These are phyloP conservation scores for Microdon myrmicae DNA, from an alignment of 2,888 invertebrate species.

Conservation along the genomic window DNA sequence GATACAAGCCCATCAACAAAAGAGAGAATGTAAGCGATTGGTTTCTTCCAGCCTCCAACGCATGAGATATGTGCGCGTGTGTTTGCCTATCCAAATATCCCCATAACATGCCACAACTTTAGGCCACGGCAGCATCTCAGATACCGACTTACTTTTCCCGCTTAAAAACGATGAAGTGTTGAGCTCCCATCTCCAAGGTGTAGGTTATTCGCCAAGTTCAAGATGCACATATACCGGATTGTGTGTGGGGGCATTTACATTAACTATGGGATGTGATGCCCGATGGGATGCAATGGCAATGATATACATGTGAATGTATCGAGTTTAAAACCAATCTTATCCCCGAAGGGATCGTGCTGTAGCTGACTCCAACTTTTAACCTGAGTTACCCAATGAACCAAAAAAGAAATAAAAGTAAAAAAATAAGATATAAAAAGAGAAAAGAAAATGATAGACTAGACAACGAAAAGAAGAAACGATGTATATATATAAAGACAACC, in stretches of 20 bases:
- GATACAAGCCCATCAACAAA: slow-evolving; percentile 24
- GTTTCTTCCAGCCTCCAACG: slow-evolving; percentile 38
- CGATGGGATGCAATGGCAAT: slow-evolving; percentile 32
- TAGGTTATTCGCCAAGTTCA: slow-evolving; percentile 51
- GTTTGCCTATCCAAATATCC: slow-evolving; percentile 40
- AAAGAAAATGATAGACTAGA: slow-evolving; percentile 25
- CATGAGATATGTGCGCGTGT: slow-evolving; percentile 30
- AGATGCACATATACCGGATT: slow-evolving; percentile 46
- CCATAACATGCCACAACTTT: slow-evolving; percentile 35
- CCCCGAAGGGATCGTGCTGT: slow-evolving; percentile 33
- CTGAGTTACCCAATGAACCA: slow-evolving; percentile 44
- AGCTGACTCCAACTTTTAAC: slow-evolving; percentile 27
- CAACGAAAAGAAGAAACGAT: slow-evolving; percentile 30
- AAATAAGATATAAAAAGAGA: no score
- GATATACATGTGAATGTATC: slow-evolving; percentile 32
- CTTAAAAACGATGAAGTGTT: slow-evolving; percentile 47
- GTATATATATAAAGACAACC: no score
- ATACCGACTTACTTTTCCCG: slow-evolving; percentile 35
- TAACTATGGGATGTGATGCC: slow-evolving; percentile 29
- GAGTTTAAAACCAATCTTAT: slow-evolving; percentile 38
- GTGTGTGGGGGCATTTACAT: slow-evolving; percentile 49
- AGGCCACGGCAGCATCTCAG: slow-evolving; percentile 43
- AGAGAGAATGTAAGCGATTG: slow-evolving; percentile 35
- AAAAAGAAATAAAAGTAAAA: slow-evolving; percentile 20
- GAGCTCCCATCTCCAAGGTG: slow-evolving; percentile 45